A percentile compares a stretch with the other conserved stretches of the same genome.
These are phyloP conservation scores for Homarus americanus DNA, from an alignment of 1,140 invertebrate species.

Conservation along the genomic window DNA sequence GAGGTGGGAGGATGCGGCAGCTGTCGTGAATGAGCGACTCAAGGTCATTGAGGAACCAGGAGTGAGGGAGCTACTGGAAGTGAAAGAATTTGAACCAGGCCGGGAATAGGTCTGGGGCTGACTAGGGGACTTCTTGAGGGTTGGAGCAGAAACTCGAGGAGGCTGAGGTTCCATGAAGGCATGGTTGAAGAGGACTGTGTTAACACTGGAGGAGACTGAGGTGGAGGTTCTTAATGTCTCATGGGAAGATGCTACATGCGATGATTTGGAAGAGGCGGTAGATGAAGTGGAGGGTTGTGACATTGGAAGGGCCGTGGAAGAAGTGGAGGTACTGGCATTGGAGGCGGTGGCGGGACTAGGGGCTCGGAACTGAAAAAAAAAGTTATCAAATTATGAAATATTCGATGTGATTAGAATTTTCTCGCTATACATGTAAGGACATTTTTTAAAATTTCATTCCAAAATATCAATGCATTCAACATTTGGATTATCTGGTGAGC, in stretches of 20 bases:
- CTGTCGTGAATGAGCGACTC: conserved; percentile 43
- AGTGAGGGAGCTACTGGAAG: conserved; percentile 41
- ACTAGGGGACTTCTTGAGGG: conserved; percentile 54
- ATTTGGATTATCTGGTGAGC: no score
- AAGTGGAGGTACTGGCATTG: conserved; percentile 77
- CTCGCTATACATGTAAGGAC: no score
- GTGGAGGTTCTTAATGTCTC: conserved; percentile 57
- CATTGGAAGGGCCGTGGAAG: conserved; percentile 79
- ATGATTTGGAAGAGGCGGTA: conserved; percentile 46
- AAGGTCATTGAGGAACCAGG: conserved; percentile 24
- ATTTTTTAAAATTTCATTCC: no score
- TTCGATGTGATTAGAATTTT: no score
- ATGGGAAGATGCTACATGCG: conserved; percentile 53
- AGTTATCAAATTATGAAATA: neutral
- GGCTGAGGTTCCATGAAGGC: conserved; percentile 26
- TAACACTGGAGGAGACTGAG: conserved; percentile 61
- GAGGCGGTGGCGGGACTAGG: conserved; percentile 76
- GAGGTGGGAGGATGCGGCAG: conserved; percentile 48
- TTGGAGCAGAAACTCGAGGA: conserved; percentile 32
- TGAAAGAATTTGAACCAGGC: conserved; percentile 28
- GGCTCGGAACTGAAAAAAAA: conserved; percentile 64
- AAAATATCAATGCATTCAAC: no score
- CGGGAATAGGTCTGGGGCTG: conserved; percentile 50
- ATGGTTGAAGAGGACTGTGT: conserved; percentile 54
- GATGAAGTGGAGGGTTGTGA: conserved; percentile 44